phyloP scores from a whole-genome alignment of 2,797 vertebrate genomes.

The Siniperca undulata region DNA sequence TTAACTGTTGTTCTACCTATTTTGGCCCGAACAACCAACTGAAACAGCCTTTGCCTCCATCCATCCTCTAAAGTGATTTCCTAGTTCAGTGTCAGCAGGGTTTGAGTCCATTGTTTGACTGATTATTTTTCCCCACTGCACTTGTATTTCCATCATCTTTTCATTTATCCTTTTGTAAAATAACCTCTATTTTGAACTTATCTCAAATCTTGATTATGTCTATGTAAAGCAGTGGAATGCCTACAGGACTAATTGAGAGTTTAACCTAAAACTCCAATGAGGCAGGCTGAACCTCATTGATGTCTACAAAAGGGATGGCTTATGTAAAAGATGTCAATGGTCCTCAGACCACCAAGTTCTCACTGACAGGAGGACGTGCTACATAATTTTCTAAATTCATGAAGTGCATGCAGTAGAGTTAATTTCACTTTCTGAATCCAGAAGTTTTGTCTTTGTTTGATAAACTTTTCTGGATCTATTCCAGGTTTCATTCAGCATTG shows the following conservation, averaged over 20 bases:
- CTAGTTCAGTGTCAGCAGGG: not conserved
- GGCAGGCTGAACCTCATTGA: too few relatives aligned
- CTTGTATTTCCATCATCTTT: not conserved
- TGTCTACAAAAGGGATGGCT: too few relatives aligned
- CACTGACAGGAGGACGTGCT: too few relatives aligned
- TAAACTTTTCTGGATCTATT: not conserved
- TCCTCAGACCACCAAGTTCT: not conserved
- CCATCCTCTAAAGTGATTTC: not conserved
- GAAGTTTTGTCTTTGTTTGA: not conserved
- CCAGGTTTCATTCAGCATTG: not conserved
- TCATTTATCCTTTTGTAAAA: not conserved
- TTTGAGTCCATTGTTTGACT: not conserved
- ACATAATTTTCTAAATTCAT: not conserved
- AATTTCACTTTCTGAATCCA: too few relatives aligned
- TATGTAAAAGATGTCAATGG: not conserved
- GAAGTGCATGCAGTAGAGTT: too few relatives aligned
- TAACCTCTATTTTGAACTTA: too few relatives aligned
- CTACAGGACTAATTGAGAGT: not conserved
- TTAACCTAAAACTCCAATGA: too few relatives aligned
- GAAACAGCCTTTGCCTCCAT: not conserved
- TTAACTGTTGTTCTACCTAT: too few relatives aligned
- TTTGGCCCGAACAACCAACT: too few relatives aligned
- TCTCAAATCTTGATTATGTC: too few relatives aligned
- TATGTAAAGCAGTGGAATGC: too few relatives aligned
- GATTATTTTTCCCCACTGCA: not conserved